Base-by-base conservation (phyloP, 1,140 invertebrate genomes). In the Drosophila pectinifera region DNA sequence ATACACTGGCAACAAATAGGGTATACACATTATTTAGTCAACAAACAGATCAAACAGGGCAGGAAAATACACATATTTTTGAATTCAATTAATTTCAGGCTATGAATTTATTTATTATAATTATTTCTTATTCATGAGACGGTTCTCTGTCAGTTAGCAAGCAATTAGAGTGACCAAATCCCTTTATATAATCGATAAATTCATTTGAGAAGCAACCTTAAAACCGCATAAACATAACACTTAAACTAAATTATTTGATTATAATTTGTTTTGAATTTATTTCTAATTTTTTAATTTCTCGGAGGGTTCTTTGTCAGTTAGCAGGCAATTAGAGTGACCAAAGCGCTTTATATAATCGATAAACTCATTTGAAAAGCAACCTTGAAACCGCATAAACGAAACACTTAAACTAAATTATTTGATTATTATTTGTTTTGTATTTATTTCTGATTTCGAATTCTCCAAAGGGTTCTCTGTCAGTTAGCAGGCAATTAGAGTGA, bases 1-100 rank as follows among this genome's bases (percentile, higher is more conserved):
- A n/a, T 39, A 5, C 64, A 68, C 64, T 34, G 31, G n/a, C 1
- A 28, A 18, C 22, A 41, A 61, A 6, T 8, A 4, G 39, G 31
- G 24, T 58, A 16, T 51, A 18, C 7, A 4, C 14, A 7, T 39
- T 39, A 39, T 4, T 4, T 16, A 39, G 38, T 39, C 31, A 11
- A 34, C 31, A 34, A 34, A 34, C 0, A 26, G 2, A 46, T n/a
- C n/a, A 46, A 46, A 22, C n/a, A 48, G 4, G 0, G 3, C n/a
- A 1, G 14, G 3, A 16, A 48, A 31, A 11, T 31, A 3, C 3
- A 31, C 28, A 31, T n/a, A 31, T 10, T 3, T 11, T 31, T 31
- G 2, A 31, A 28, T 28, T 28, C 0, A 28, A 28, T 2, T 28
- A 10, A 8, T 2, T 10, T 8, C 7, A 28, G 28, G 28, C 0